phyloP scores from a whole-genome alignment of 2,888 invertebrate genomes.

The Cantharis rustica region DNA sequence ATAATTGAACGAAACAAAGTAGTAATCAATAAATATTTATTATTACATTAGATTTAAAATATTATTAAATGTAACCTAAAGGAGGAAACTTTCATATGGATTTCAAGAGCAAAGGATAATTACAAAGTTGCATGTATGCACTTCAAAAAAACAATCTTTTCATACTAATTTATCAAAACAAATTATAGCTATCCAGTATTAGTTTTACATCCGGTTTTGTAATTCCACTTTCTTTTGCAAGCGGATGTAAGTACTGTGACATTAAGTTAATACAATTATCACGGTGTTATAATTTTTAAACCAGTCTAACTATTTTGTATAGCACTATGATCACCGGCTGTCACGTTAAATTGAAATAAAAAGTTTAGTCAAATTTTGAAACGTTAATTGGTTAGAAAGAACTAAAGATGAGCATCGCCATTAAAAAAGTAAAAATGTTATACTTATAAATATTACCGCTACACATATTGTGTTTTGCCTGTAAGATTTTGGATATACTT shows the following conservation, averaged over 20 bases:
- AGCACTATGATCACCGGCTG: neutral
- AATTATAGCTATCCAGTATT: neutral
- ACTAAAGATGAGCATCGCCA: neutral
- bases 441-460: too few species aligned
- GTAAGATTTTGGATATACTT: too few species aligned
- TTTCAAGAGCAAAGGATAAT: neutral
- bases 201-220: neutral
- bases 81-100: neutral
- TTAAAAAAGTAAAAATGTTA: neutral
- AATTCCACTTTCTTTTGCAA: constrained; percentile 4
- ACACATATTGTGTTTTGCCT: too few species aligned
- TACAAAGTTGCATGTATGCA: neutral
- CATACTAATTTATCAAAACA: neutral
- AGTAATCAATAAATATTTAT: neutral
- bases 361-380: neutral
- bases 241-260: neutral
- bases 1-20: neutral
- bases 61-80: neutral
- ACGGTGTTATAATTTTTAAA: neutral
- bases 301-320: neutral
- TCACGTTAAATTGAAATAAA: neutral
- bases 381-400: neutral
- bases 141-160: neutral
- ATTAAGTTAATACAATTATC: neutral
- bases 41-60: neutral